These are phyloP conservation scores for Lamellibrachia columna DNA, from an alignment of 2,888 invertebrate species.

Conservation along the genomic window DNA sequence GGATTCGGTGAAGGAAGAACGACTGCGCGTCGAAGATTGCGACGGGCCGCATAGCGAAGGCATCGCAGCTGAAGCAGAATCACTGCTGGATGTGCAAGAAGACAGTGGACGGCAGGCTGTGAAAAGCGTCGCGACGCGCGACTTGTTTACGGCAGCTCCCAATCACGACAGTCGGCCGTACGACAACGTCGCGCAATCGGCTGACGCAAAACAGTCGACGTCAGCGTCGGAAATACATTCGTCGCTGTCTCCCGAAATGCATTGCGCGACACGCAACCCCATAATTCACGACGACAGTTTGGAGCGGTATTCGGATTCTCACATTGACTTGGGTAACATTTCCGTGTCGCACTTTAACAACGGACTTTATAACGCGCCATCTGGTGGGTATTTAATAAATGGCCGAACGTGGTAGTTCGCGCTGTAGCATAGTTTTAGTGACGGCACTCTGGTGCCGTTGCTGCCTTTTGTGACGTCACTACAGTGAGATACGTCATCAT, in stretches of 20 bases:
- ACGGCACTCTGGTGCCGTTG: background rate
- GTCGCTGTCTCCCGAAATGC: background rate
- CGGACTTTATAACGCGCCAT: slow-evolving; percentile 9
- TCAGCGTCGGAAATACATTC: background rate
- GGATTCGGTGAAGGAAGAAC: background rate
- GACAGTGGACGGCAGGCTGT: background rate
- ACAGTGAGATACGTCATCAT: background rate
- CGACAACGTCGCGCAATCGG: background rate
- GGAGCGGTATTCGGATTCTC: background rate
- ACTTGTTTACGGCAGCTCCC: background rate
- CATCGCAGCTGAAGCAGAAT: background rate
- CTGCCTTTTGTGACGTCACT: background rate
- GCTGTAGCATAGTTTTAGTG: background rate
- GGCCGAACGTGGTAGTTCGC: background rate
- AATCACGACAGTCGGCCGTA: background rate
- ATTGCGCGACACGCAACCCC: background rate
- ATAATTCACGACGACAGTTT: background rate
- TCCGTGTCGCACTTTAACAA: background rate
- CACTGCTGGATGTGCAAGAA: background rate
- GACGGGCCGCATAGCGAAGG: background rate
- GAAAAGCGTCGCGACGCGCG: background rate
- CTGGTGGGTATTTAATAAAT: background rate
- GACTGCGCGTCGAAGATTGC: background rate
- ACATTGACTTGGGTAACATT: background rate
- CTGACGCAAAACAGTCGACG: background rate